Conservation (phyloP, 2,888 invertebrate species). For the Lobophora halterata region DNA sequence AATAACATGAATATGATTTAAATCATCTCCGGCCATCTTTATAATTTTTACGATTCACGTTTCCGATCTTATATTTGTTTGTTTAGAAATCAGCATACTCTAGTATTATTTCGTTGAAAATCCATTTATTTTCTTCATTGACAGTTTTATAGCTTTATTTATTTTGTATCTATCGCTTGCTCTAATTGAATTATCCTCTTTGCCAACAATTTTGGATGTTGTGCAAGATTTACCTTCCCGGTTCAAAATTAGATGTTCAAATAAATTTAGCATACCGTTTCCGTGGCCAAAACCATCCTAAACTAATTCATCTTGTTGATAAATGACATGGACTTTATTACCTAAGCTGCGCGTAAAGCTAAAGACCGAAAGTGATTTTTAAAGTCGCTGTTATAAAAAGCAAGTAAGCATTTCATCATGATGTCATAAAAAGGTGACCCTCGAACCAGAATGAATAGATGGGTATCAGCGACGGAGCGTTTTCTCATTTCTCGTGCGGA, state of each 20-base stretch:
- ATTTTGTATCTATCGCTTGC: conserved; percentile 23
- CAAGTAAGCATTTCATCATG: conserved; percentile 31
- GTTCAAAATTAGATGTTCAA: too few relatives aligned
- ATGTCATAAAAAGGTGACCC: conserved; percentile 35
- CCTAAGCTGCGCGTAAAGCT: conserved; percentile 4
- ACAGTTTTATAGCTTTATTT: conserved; percentile 28
- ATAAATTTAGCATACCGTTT: too few relatives aligned
- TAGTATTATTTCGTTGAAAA: conserved; percentile 22
- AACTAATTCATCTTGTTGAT: conserved; percentile 9
- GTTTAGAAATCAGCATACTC: conserved; percentile 22
- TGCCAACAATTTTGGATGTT: too few relatives aligned
- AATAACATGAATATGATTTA: conserved; percentile 20
- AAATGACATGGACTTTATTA: conserved; percentile 4
- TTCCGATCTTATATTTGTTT: conserved; percentile 25
- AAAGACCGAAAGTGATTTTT: conserved; percentile 15
- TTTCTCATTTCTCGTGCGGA: conserved; percentile 57
- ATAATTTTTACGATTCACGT: conserved; percentile 25
- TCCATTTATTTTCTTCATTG: conserved; percentile 22
- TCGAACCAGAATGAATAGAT: conserved; percentile 33
- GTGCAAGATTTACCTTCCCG: too few relatives aligned
- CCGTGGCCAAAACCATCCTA: too few relatives aligned
- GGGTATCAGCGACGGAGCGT: conserved; percentile 36
- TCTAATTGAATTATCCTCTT: too few relatives aligned
- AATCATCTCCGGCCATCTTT: conserved; percentile 19
- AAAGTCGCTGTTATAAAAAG: conserved; percentile 14